Conservation (phyloP, 2,888 invertebrate species). For the Aphidoletes aphidimyza region DNA sequence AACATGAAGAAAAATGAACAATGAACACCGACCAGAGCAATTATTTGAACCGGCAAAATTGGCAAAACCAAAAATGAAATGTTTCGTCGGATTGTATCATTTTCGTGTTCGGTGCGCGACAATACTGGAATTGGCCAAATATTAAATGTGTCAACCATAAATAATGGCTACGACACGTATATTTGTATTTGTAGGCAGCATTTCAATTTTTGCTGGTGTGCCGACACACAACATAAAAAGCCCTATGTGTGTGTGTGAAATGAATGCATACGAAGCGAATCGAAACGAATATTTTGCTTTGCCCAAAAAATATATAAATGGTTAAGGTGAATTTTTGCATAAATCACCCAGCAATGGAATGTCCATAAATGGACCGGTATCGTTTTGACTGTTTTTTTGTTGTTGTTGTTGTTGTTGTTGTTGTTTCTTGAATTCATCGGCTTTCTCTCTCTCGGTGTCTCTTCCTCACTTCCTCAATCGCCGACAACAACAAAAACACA, state of each 20-base stretch:
- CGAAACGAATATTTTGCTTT: not conserved
- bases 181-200: not conserved
- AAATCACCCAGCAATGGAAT: constrained; percentile 36
- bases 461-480: not conserved
- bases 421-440: constrained; percentile 13
- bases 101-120: constrained; percentile 8
- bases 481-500: not conserved
- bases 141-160: constrained; percentile 27
- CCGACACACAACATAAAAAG: not conserved
- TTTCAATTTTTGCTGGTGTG: not conserved
- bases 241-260: not conserved
- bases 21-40: not conserved
- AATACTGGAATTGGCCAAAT: not conserved
- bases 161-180: constrained; percentile 8
- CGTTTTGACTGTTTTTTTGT: too few species aligned
- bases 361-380: constrained; percentile 37
- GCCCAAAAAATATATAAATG: constrained; percentile 11
- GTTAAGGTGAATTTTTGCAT: constrained; percentile 48
- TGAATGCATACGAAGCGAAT: not conserved
- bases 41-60: constrained; percentile 27
- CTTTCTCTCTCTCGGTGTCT: not conserved
- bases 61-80: not conserved
- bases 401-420: too few species aligned
- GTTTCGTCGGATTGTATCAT: constrained; percentile 37
- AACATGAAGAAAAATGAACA: too few species aligned